Conservation (phyloP, 2,113 vertebrate species). For the Phaetusa simplex region DNA sequence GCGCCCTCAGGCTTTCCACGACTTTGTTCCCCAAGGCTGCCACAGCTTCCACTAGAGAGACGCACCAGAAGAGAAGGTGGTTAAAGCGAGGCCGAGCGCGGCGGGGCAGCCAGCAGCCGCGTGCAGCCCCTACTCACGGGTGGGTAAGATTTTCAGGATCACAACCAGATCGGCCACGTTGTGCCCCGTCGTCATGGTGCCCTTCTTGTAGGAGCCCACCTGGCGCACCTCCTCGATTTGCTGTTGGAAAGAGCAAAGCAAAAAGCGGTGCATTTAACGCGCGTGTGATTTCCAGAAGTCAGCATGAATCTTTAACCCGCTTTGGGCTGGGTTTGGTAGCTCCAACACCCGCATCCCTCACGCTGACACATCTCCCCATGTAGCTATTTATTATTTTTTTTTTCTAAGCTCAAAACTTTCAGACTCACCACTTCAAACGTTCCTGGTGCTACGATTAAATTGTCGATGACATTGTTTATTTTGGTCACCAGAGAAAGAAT, state of each 20-base stretch:
- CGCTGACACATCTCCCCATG: fast-evolving
- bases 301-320: fast-evolving
- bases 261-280: fast-evolving
- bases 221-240: conserved; percentile 99
- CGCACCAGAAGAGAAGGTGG: not conserved
- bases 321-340: not conserved
- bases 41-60: conserved; percentile 90
- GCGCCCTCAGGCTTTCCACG: conserved; percentile 90
- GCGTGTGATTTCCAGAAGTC: fast-evolving
- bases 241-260: conserved; percentile 39
- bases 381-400: too few relatives aligned
- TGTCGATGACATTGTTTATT: conserved; percentile 98
- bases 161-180: conserved; percentile 97
- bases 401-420: too few relatives aligned
- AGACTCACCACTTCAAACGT: conserved; percentile 96
- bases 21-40: conserved; percentile 95
- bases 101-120: fast-evolving
- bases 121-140: conserved; percentile 75
- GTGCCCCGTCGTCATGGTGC: conserved; percentile 95
- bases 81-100: fast-evolving
- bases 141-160: conserved; percentile 96
- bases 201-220: conserved; percentile 98
- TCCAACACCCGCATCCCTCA: fast-evolving
- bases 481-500: conserved; percentile 98
- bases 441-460: conserved; percentile 94